A percentile compares a stretch with the other conserved stretches of the same genome.
phyloP scores from a whole-genome alignment of 1,140 invertebrate species.

The Subanguina moxae region DNA sequence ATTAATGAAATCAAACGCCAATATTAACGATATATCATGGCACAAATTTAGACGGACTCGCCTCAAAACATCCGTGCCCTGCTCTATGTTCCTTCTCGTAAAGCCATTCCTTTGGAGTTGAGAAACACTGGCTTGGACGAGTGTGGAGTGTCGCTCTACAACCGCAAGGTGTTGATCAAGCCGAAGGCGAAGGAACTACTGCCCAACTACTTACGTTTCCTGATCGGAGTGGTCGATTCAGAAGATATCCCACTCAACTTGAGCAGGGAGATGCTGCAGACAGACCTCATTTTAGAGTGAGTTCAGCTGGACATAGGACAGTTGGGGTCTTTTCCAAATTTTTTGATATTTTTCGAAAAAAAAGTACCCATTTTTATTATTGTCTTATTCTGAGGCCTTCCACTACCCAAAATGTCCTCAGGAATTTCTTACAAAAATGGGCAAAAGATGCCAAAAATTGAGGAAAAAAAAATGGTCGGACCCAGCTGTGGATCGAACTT shows the following conservation, averaged over 20 bases:
- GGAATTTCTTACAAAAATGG: too few relatives aligned
- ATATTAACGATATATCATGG: too few relatives aligned
- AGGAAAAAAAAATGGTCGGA: too few relatives aligned
- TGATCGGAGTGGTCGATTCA: constrained; percentile 83
- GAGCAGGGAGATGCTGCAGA: constrained; percentile 88
- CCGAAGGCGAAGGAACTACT: constrained; percentile 46
- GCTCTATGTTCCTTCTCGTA: constrained; percentile 85
- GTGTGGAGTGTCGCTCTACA: constrained; percentile 80
- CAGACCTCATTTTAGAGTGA: constrained; percentile 81
- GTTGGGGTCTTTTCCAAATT: constrained; percentile 7
- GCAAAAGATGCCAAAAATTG: too few relatives aligned
- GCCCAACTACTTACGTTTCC: constrained; percentile 47
- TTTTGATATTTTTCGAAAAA: too few relatives aligned
- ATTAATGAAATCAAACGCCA: too few relatives aligned
- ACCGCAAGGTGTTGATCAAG: constrained; percentile 50
- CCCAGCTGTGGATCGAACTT: too few relatives aligned
- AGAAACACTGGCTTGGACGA: constrained; percentile 70
- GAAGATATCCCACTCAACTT: constrained; percentile 96
- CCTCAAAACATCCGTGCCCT: constrained; percentile 84
- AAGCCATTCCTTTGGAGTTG: constrained; percentile 76
- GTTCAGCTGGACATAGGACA: too few relatives aligned
- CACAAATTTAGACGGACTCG: constrained; percentile 69
- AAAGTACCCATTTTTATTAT: too few relatives aligned
- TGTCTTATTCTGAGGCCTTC: too few relatives aligned
- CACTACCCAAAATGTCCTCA: too few relatives aligned